Percentiles rank a stretch among this genome's conserved stretches.
phyloP scores from a whole-genome alignment of 2,797 vertebrate species.

The Coracias cyanogaster region DNA sequence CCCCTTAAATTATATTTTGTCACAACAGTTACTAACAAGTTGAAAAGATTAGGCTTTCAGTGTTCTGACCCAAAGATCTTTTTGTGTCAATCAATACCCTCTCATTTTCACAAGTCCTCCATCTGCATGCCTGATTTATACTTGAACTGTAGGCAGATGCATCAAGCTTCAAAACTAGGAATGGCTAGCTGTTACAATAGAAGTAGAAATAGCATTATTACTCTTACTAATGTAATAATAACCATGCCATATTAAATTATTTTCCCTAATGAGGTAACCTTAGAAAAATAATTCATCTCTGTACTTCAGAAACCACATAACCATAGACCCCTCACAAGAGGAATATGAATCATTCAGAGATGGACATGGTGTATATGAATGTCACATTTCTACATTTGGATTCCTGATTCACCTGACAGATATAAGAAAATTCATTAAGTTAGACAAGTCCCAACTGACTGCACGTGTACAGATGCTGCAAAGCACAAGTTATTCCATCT shows the following conservation, averaged over 20 bases:
- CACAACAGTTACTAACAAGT: background rate
- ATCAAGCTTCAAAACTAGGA: background rate
- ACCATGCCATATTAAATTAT: background rate
- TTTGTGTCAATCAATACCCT: background rate
- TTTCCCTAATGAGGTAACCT: background rate
- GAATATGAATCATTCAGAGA: background rate
- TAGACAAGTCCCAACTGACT: constrained; percentile 21
- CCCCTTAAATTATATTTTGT: background rate
- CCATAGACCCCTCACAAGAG: background rate
- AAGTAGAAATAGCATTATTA: background rate
- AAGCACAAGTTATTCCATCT: constrained; percentile 41
- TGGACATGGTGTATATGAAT: background rate
- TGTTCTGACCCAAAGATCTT: background rate
- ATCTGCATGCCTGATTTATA: background rate
- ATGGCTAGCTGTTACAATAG: background rate
- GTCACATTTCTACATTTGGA: constrained; percentile 23
- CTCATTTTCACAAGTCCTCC: background rate
- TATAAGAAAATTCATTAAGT: constrained; percentile 19
- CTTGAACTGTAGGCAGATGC: background rate
- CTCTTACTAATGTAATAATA: background rate
- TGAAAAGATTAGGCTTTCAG: background rate
- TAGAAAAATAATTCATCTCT: background rate
- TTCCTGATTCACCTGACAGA: constrained; percentile 54
- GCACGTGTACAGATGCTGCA: background rate
- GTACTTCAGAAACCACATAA: background rate